A percentile compares a stretch with the other conserved stretches of the same genome.
These are phyloP conservation scores for Acrocephalus arundinaceus DNA, from an alignment of 2,113 vertebrate genomes.

Conservation along the genomic window DNA sequence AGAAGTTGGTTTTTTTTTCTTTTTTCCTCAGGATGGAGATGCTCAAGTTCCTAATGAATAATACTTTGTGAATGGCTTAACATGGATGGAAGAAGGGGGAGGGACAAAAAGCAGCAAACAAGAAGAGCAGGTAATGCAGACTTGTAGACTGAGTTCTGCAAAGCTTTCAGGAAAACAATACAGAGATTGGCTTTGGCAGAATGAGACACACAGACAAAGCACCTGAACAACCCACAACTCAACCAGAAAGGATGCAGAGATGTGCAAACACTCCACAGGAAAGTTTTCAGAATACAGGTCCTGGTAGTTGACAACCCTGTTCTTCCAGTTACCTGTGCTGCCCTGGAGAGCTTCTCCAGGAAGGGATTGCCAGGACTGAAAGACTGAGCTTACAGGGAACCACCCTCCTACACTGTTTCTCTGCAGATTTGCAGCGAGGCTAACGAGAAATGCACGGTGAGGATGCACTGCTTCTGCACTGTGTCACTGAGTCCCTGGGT, in stretches of 20 bases:
- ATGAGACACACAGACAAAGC: not conserved
- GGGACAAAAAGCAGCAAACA: not conserved
- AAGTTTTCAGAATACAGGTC: not conserved
- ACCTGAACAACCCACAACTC: not conserved
- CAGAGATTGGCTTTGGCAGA: not conserved
- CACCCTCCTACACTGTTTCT: not conserved
- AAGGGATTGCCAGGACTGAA: not conserved
- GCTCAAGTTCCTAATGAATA: conserved; percentile 24
- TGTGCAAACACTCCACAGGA: not conserved
- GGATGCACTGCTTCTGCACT: not conserved
- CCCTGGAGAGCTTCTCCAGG: not conserved
- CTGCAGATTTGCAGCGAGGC: not conserved
- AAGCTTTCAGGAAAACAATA: not conserved
- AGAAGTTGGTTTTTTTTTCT: not conserved
- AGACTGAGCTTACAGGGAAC: not conserved
- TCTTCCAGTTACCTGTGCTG: not conserved
- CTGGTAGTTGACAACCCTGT: not conserved
- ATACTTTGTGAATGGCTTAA: not conserved
- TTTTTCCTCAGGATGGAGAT: not conserved
- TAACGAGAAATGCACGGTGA: not conserved
- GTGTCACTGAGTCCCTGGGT: not conserved
- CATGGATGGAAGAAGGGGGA: not conserved
- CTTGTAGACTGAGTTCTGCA: not conserved
- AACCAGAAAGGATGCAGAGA: not conserved
- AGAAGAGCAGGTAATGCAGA: not conserved